Evolutionary conservation across 2,113 vertebrate species (phyloP).

Genomic region (Chaetodon trifascialis): DNA sequence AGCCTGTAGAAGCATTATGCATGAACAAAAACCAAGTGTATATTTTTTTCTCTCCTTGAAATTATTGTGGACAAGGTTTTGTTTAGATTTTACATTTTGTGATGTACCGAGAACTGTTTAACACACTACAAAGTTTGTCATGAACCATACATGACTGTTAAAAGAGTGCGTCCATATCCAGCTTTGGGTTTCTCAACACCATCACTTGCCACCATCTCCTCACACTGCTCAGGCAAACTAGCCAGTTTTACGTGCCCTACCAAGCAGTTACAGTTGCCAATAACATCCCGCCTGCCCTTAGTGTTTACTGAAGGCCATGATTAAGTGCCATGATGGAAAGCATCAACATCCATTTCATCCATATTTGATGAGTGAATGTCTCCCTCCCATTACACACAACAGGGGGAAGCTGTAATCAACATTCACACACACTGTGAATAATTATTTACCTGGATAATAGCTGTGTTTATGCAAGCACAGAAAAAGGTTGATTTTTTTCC

Average conservation of each 20-base stretch:
- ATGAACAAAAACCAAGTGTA: not conserved
- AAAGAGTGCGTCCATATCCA: not conserved
- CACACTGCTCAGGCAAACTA: constrained; percentile 5
- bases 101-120: not conserved
- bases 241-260: constrained; percentile 27
- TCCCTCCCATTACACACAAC: constrained; percentile 71
- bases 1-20: not conserved
- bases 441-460: constrained; percentile 77
- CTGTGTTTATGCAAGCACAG: constrained; percentile 68
- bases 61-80: not conserved
- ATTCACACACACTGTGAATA: constrained; percentile 75
- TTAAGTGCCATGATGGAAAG: constrained; percentile 73
- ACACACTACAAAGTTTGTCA: not conserved
- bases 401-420: constrained; percentile 78
- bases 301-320: constrained; percentile 68
- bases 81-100: not conserved
- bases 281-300: constrained; percentile 41
- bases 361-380: constrained; percentile 80
- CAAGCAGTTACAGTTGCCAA: constrained; percentile 41
- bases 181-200: not conserved
- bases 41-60: not conserved
- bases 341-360: constrained; percentile 77
- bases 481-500: constrained; percentile 35
- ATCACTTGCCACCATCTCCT: not conserved
- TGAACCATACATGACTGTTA: not conserved